These are phyloP conservation scores for Saccostrea glomerata DNA, from an alignment of 1,140 invertebrate genomes.

Conservation along the genomic window DNA sequence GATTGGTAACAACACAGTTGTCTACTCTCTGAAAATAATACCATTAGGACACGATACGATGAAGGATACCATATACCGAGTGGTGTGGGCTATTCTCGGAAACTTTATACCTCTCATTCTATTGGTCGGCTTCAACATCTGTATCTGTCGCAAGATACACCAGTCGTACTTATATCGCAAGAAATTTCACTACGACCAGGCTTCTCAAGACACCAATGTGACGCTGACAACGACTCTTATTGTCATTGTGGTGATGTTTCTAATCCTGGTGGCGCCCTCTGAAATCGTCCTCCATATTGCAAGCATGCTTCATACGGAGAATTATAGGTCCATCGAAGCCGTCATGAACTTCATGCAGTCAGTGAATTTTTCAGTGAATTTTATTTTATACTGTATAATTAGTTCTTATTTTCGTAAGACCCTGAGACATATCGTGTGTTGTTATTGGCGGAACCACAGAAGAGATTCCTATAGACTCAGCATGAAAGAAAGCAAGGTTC, in stretches of 20 bases:
- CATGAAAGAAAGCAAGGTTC: constrained; percentile 48
- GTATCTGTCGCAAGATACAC: constrained; percentile 74
- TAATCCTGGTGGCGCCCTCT: constrained; percentile 76
- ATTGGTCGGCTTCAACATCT: constrained; percentile 74
- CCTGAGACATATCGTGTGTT: constrained; percentile 70
- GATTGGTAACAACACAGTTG: constrained; percentile 57
- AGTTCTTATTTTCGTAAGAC: constrained; percentile 73
- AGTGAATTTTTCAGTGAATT: constrained; percentile 75
- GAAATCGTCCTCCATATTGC: constrained; percentile 73
- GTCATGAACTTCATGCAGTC: constrained; percentile 75
- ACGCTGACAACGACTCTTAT: constrained; percentile 75
- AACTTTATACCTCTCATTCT: constrained; percentile 75
- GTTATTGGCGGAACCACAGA: constrained; percentile 65
- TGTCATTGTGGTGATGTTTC: constrained; percentile 76
- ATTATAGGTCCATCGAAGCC: constrained; percentile 69
- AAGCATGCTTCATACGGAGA: constrained; percentile 63
- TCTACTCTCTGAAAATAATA: constrained; percentile 53
- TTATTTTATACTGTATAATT: constrained; percentile 75
- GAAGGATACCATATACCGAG: constrained; percentile 71
- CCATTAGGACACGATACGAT: constrained; percentile 56
- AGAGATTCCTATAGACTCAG: constrained; percentile 53
- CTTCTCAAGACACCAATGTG: constrained; percentile 64
- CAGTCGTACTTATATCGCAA: constrained; percentile 73
- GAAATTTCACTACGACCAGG: constrained; percentile 66
- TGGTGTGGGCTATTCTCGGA: constrained; percentile 75